phyloP scores from a whole-genome alignment of 2,113 vertebrate genomes.

The Columbina picui region DNA sequence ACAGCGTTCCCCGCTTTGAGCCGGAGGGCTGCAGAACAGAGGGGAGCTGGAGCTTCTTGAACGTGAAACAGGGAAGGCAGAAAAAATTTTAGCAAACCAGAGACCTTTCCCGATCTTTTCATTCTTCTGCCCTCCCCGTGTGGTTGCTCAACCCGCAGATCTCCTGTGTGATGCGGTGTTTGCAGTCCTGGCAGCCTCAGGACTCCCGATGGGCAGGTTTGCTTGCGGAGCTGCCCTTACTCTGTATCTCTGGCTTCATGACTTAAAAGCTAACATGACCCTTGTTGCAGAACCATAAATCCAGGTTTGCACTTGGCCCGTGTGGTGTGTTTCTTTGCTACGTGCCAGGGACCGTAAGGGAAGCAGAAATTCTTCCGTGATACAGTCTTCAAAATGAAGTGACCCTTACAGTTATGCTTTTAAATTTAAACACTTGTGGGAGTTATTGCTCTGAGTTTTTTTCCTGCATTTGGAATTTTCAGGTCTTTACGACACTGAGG shows the following conservation, averaged over 20 bases:
- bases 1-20: not conserved
- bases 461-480: not conserved
- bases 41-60: not conserved
- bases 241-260: not conserved
- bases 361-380: not conserved
- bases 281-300: not conserved
- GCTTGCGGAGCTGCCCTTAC: not conserved
- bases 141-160: not conserved
- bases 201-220: not conserved
- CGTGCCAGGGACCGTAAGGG: not conserved
- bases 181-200: not conserved
- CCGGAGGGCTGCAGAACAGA: not conserved
- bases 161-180: not conserved
- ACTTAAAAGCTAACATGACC: not conserved
- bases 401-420: not conserved
- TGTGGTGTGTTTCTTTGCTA: not conserved
- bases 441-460: not conserved
- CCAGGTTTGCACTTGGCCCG: not conserved
- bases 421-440: not conserved
- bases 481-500: not conserved
- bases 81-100: not conserved
- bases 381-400: constrained; percentile 28
- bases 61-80: not conserved
- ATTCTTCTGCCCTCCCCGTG: not conserved
- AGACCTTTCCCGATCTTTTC: not conserved